Evolutionary conservation across 2,888 invertebrate genomes (phyloP).

Genomic region (Cryptocheilus praepositus): DNA sequence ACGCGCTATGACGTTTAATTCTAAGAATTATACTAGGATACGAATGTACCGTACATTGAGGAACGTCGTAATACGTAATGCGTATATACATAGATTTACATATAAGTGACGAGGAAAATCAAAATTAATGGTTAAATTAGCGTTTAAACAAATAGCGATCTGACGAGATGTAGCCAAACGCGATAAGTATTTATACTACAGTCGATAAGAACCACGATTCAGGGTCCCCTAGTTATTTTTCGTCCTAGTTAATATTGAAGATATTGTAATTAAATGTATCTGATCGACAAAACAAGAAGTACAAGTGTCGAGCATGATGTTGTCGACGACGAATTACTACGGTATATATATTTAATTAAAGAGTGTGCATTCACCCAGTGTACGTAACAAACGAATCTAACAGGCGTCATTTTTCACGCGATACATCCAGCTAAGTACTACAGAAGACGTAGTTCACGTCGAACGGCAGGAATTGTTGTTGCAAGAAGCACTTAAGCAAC

Average conservation of each 20-base stretch:
- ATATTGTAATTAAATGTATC: constrained; percentile 47
- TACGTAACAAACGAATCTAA: constrained; percentile 16
- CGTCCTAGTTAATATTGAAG: constrained; percentile 37
- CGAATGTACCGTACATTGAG: constrained; percentile 23
- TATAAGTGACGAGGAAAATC: constrained; percentile 51
- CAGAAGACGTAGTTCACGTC: too few relatives aligned
- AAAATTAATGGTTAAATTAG: constrained; percentile 54
- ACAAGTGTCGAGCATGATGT: constrained; percentile 45
- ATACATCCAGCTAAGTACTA: too few relatives aligned
- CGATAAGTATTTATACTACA: constrained; percentile 44
- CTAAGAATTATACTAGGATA: constrained; percentile 39
- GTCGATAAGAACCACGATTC: constrained; percentile 59
- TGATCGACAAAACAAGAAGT: constrained; percentile 50
- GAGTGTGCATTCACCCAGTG: constrained; percentile 29
- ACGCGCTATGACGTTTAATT: constrained; percentile 26
- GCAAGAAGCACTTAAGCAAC: too few relatives aligned
- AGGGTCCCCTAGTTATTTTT: constrained; percentile 60
- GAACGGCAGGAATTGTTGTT: too few relatives aligned
- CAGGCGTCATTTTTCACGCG: constrained; percentile 16
- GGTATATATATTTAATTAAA: constrained; percentile 22
- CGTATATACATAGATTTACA: constrained; percentile 28
- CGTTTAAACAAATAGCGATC: constrained; percentile 13
- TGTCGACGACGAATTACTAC: constrained; percentile 53
- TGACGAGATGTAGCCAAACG: constrained; percentile 27
- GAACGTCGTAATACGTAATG: constrained; percentile 50